A percentile compares a stretch with the other conserved stretches of the same genome.
These are phyloP conservation scores for Camponotus floridanus DNA, from an alignment of 1,140 invertebrate genomes.

Conservation along the genomic window DNA sequence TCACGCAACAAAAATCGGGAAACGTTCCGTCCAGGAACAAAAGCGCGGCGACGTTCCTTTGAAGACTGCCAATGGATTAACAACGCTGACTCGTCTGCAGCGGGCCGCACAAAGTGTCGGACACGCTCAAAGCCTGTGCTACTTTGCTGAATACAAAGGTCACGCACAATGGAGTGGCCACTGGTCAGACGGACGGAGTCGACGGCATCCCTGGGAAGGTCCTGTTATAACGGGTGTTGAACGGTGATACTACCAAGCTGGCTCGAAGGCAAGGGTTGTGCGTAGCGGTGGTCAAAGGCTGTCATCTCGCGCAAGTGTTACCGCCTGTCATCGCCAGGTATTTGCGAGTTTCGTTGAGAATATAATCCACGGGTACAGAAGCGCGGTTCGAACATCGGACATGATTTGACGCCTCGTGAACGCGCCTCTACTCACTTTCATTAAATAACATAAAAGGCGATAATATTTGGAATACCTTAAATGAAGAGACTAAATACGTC, in stretches of 20 bases:
- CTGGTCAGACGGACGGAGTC: conserved; percentile 64
- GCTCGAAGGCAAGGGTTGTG: conserved; percentile 56
- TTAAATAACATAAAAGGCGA: conserved; percentile 4
- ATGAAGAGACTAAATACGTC: too few species aligned
- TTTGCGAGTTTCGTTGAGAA: conserved; percentile 39
- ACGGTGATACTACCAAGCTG: conserved; percentile 53
- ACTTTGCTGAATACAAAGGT: conserved; percentile 72
- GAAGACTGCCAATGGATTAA: conserved; percentile 70
- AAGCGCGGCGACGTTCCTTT: conserved; percentile 44
- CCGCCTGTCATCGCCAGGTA: conserved; percentile 74
- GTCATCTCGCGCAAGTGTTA: conserved; percentile 73
- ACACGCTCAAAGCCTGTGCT: conserved; percentile 69
- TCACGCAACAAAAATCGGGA: conserved; percentile 21
- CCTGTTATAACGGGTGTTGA: conserved; percentile 57
- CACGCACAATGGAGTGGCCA: conserved; percentile 70
- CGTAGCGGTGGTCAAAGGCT: conserved; percentile 74
- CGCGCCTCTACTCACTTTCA: background rate
- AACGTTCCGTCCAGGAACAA: conserved; percentile 40
- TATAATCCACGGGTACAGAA: conserved; percentile 11
- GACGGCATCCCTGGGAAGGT: conserved; percentile 43
- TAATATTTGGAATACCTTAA: too few species aligned
- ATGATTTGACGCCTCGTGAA: conserved; percentile 30
- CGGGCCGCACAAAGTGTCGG: conserved; percentile 60
- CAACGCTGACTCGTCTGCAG: conserved; percentile 57
- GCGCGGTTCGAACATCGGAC: conserved; percentile 26